Percentiles rank a stretch among this genome's conserved stretches.
Conservation (phyloP, 1,140 invertebrate species). For the Dreissena polymorpha region DNA sequence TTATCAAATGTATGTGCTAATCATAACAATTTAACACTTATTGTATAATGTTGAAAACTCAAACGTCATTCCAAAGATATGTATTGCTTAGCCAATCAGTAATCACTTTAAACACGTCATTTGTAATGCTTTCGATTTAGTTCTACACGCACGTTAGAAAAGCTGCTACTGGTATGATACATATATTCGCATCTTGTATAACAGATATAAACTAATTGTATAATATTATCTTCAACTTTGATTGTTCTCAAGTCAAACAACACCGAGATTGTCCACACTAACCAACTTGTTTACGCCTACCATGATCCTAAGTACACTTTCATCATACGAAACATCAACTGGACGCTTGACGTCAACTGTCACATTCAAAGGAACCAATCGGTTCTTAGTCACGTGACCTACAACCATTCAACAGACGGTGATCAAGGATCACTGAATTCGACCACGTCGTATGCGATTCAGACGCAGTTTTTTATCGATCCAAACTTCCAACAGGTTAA, state of each 20-base stretch:
- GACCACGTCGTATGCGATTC: not conserved
- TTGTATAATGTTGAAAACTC: too few relatives aligned
- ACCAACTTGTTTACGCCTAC: constrained; percentile 20
- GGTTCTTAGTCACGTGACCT: too few relatives aligned
- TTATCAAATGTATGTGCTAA: too few relatives aligned
- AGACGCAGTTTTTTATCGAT: not conserved
- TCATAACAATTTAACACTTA: too few relatives aligned
- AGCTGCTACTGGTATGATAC: not conserved
- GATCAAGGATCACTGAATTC: not conserved
- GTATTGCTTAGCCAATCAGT: too few relatives aligned
- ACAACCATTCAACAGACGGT: too few relatives aligned
- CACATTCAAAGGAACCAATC: not conserved
- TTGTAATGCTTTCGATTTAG: too few relatives aligned
- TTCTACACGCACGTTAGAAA: not conserved
- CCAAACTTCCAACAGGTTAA: constrained; percentile 2
- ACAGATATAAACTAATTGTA: not conserved
- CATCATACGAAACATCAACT: constrained; percentile 14
- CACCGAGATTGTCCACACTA: too few relatives aligned
- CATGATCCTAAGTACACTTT: constrained; percentile 36
- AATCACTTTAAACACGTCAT: too few relatives aligned
- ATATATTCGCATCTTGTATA: not conserved
- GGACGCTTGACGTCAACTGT: too few relatives aligned
- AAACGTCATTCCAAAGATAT: too few relatives aligned
- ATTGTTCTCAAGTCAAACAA: constrained; percentile 1
- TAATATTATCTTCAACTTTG: not conserved